phyloP scores from a whole-genome alignment of 64 coral and sea anemone genomes.

The Porites lutea region DNA sequence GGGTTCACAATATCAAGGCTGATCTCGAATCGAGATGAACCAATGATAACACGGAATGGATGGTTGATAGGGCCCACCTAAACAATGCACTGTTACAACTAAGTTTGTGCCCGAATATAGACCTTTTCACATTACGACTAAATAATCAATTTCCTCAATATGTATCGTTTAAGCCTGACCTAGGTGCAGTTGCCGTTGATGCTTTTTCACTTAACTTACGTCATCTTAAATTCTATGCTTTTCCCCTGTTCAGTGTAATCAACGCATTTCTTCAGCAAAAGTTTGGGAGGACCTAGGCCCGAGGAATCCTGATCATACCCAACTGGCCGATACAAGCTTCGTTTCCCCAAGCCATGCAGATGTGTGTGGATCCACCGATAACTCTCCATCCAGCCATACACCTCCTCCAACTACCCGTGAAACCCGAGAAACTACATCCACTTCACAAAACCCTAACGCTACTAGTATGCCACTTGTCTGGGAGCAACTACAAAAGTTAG shows the following conservation, averaged over 20 bases:
- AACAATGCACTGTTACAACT: neutral
- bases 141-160: conserved; percentile 33
- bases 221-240: no score
- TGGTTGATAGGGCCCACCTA: conserved; percentile 1
- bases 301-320: neutral
- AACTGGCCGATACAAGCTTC: conserved; percentile 1
- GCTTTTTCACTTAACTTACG: conserved; percentile 20
- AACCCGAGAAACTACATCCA: conserved; percentile 36
- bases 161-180: conserved; percentile 47
- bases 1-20: no score
- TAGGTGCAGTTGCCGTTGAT: conserved; percentile 29
- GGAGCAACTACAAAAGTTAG: conserved; percentile 33
- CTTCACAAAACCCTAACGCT: conserved; percentile 12
- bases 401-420: conserved; percentile 16
- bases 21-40: no score
- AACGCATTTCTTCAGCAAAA: conserved; percentile 23
- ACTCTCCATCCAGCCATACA: neutral
- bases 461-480: conserved; percentile 7
- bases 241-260: conserved; percentile 65
- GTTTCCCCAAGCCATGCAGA: conserved; percentile 5
- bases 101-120: neutral
- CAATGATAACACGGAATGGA: no score
- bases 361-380: conserved; percentile 34
- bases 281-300: neutral
- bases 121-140: conserved; percentile 48